phyloP scores from a whole-genome alignment of 2,888 invertebrate genomes.

The Fragum whitleyi region DNA sequence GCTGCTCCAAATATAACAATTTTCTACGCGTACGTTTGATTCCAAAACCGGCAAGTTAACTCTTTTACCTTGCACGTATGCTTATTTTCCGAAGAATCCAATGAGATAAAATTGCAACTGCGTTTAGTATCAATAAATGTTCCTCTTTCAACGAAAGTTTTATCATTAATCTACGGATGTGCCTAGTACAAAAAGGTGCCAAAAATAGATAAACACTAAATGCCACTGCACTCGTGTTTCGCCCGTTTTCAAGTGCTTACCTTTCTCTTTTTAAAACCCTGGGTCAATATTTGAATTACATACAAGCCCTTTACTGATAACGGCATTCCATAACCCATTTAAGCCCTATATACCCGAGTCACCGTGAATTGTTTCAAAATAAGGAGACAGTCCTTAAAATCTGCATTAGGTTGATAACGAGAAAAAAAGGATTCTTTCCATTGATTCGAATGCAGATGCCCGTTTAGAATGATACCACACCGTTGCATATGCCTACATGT shows the following conservation, averaged over 20 bases:
- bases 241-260: constrained; percentile 2
- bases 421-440: no score
- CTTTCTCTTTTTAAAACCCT: constrained; percentile 23
- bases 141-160: background rate
- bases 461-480: no score
- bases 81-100: no score
- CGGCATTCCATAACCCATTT: constrained; percentile 14
- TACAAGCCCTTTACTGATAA: constrained; percentile 23
- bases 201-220: background rate
- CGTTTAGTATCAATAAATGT: no score
- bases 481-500: no score
- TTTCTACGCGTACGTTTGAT: no score
- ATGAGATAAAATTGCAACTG: no score
- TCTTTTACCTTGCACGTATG: no score
- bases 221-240: constrained; percentile 14
- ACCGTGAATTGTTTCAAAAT: no score
- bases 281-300: constrained; percentile 23
- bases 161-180: background rate
- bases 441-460: no score
- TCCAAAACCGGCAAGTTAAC: no score
- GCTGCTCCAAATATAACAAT: no score
- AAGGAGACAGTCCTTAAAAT: background rate
- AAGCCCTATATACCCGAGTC: background rate
- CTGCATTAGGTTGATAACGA: background rate
- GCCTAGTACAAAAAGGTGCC: background rate